phyloP scores from a whole-genome alignment of 2,888 invertebrate species.

The Drosophila greeni region DNA sequence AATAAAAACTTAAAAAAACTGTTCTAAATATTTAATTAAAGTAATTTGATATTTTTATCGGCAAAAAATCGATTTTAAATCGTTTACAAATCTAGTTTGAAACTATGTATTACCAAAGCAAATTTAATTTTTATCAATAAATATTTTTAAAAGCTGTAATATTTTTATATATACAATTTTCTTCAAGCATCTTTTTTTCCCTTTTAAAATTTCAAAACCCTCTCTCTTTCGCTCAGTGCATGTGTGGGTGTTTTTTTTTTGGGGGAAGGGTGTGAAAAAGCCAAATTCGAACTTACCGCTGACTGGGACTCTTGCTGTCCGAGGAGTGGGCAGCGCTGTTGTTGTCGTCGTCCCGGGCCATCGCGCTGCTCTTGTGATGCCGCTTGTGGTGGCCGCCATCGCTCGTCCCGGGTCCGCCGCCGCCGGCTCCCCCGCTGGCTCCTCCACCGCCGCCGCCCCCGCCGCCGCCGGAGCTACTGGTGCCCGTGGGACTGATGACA shows the following conservation, averaged over 20 bases:
- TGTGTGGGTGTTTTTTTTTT: conserved; percentile 26
- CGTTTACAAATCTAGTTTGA: neutral
- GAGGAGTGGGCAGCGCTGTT: conserved; percentile 85
- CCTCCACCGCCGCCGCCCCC: conserved; percentile 76
- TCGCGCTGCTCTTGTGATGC: conserved; percentile 57
- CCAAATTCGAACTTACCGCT: conserved; percentile 80
- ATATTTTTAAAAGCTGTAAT: too few species aligned
- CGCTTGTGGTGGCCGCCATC: conserved; percentile 62
- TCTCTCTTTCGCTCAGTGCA: conserved; percentile 15
- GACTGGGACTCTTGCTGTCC: conserved; percentile 85
- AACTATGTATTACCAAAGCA: neutral
- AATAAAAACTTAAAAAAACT: neutral
- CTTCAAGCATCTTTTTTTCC: too few species aligned
- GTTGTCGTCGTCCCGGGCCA: conserved; percentile 84
- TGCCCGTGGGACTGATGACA: conserved; percentile 75
- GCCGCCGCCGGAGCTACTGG: conserved; percentile 78
- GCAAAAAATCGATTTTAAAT: too few species aligned
- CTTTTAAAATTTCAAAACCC: too few species aligned
- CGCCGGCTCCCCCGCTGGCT: conserved; percentile 78
- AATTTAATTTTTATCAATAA: neutral
- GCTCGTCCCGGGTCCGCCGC: conserved; percentile 58
- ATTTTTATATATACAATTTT: too few species aligned
- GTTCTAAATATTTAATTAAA: neutral
- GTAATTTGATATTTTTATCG: neutral
- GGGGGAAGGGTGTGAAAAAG: conserved; percentile 3